Base-by-base conservation (phyloP, 2,888 invertebrate species). In the Ptychoptera albimana region DNA sequence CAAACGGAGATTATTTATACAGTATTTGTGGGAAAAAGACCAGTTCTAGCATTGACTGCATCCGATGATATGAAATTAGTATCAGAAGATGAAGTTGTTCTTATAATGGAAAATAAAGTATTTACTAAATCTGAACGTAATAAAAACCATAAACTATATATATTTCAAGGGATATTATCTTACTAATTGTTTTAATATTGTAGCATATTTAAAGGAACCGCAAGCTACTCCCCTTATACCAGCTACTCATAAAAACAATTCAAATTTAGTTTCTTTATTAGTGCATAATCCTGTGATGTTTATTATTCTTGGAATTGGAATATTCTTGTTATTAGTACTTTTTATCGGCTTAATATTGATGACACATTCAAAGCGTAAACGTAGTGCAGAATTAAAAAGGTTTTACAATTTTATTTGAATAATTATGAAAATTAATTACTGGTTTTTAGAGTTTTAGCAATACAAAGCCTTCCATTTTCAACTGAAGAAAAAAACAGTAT, bases 101-200 rank as follows among this genome's bases (percentile, higher is more conserved):
- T 72, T 16, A 79, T 82, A 50, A 66, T 88, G 42, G 85, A 84
- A 6, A 81, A 80, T 48, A 76, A 79, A 1, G 76, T 86, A 40
- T 74, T 81, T 42, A 81, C 85, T 51, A 87, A 86, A 67, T 84
- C 87, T 46, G 84, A 87, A 70, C 87, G 87, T 87, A 70, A n/a
- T 34, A 8, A 2, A 34, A 34, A 10, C 3, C 8, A 6, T 6
- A 6, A 34, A 34, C 10, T 34, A 34, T n/a, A n/a, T 6, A 6
- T 6, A 34, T n/a, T 6, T 34, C 8, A n/a, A 29, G 15, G 9
- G 12, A 42, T 36, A 29, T 36, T 34, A 4, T 31, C 13, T 12
- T 39, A 39, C 13, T 39, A 35, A 8, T 11, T 12, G 13, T 32
- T 9, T 32, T 4, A 11, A 4, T 32, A 8, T 12, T 49, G 0